These are phyloP conservation scores for Drosophila hamatofila DNA, from an alignment of 2,888 invertebrate genomes.

Conservation along the genomic window DNA sequence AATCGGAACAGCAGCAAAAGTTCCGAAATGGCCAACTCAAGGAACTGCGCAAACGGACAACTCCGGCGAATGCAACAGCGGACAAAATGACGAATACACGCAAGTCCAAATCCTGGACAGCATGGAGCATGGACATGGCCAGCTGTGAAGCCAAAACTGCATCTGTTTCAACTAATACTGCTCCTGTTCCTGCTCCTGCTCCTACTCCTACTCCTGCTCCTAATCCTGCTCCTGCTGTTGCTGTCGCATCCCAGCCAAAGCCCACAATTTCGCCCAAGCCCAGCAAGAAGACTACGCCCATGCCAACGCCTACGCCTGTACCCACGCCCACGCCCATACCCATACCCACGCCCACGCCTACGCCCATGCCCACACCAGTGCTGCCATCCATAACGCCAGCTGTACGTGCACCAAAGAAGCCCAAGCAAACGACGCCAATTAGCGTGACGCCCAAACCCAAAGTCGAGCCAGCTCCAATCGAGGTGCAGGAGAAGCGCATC, in stretches of 20 bases:
- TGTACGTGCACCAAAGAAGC: constrained; percentile 42
- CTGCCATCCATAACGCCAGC: constrained; percentile 1
- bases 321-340: too few species aligned
- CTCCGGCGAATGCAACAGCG: neutral
- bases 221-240: neutral
- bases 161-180: neutral
- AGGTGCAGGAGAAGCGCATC: constrained; percentile 38
- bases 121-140: constrained; percentile 68
- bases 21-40: constrained; percentile 47
- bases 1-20: constrained; percentile 40
- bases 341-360: neutral
- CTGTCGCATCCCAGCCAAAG: constrained; percentile 28
- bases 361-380: neutral
- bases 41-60: constrained; percentile 61
- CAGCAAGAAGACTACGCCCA: constrained; percentile 29
- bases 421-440: constrained; percentile 28
- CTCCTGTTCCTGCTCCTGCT: too few species aligned
- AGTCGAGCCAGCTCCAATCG: constrained; percentile 14
- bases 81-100: constrained; percentile 31
- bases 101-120: constrained; percentile 61
- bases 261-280: constrained; percentile 32
- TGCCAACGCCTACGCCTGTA: neutral
- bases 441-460: constrained; percentile 34
- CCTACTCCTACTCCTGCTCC: too few species aligned
- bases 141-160: constrained; percentile 18